Conservation (phyloP, 2,888 invertebrate species). For the Nemoura dubitans region DNA sequence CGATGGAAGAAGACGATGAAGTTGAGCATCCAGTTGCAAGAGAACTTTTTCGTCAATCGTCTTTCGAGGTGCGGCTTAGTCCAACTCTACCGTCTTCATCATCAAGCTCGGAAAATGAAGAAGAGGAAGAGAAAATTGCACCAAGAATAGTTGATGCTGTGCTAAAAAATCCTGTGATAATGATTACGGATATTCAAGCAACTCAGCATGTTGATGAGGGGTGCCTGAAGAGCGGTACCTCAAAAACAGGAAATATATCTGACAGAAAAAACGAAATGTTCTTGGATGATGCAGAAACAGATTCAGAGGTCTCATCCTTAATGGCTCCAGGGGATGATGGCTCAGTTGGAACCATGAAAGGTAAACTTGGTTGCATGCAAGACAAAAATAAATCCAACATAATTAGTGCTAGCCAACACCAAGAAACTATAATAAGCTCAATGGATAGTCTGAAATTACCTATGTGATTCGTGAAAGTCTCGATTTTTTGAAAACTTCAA, state of each 20-base stretch:
- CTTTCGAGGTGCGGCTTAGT: conserved; percentile 50
- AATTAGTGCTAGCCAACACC: too few species aligned
- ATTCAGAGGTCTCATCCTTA: background rate
- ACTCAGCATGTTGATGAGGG: background rate
- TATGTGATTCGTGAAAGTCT: too few species aligned
- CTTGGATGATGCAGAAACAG: background rate
- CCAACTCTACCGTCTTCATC: conserved; percentile 48
- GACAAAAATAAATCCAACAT: too few species aligned
- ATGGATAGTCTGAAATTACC: too few species aligned
- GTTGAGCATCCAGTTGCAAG: conserved; percentile 49
- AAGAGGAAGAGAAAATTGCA: conserved; percentile 44
- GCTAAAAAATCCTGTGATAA: conserved; percentile 32
- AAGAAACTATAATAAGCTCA: too few species aligned
- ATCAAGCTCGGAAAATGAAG: conserved; percentile 47
- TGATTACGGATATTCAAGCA: background rate
- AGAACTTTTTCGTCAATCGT: conserved; percentile 51
- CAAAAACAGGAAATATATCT: background rate
- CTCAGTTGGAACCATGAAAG: conserved; percentile 16
- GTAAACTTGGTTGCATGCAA: background rate
- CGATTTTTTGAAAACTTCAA: too few species aligned
- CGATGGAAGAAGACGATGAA: conserved; percentile 40
- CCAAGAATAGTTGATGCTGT: conserved; percentile 37
- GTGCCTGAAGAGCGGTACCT: background rate
- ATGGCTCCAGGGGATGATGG: background rate
- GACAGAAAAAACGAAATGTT: background rate